phyloP scores from a whole-genome alignment of 2,888 invertebrate genomes.

The Leptodirus hochenwartii region DNA sequence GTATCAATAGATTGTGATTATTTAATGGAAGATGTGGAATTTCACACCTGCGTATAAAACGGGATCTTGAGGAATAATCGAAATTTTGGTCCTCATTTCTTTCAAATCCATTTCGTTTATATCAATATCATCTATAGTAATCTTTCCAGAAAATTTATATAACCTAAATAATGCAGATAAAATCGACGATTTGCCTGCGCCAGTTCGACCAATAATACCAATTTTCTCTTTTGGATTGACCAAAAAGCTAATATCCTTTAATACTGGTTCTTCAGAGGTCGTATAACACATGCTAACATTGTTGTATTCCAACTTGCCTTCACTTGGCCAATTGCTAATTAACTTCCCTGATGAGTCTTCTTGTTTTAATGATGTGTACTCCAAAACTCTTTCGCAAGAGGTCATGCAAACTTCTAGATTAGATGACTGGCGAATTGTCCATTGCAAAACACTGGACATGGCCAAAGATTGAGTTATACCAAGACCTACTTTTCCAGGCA shows the following conservation, averaged over 20 bases:
- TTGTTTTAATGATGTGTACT: constrained; percentile 58
- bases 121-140: constrained; percentile 64
- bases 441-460: constrained; percentile 46
- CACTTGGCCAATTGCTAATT: constrained; percentile 46
- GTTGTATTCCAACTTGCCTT: constrained; percentile 49
- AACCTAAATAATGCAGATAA: constrained; percentile 68
- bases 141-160: constrained; percentile 55
- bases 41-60: too few relatives aligned
- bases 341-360: constrained; percentile 32
- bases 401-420: constrained; percentile 76
- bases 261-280: constrained; percentile 48
- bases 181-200: constrained; percentile 66
- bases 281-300: constrained; percentile 55
- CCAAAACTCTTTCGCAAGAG: constrained; percentile 69
- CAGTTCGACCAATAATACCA: constrained; percentile 68
- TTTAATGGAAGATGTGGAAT: too few relatives aligned
- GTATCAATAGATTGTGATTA: too few relatives aligned
- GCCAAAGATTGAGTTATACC: constrained; percentile 69
- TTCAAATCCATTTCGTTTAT: constrained; percentile 52
- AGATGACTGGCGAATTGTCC: constrained; percentile 63
- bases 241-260: constrained; percentile 48
- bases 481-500: constrained; percentile 56
- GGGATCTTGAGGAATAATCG: constrained; percentile 77
- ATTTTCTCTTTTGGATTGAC: constrained; percentile 56
- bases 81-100: constrained; percentile 55